Base-by-base conservation (phyloP, 2,113 vertebrate genomes). In the Ciconia maguari region DNA sequence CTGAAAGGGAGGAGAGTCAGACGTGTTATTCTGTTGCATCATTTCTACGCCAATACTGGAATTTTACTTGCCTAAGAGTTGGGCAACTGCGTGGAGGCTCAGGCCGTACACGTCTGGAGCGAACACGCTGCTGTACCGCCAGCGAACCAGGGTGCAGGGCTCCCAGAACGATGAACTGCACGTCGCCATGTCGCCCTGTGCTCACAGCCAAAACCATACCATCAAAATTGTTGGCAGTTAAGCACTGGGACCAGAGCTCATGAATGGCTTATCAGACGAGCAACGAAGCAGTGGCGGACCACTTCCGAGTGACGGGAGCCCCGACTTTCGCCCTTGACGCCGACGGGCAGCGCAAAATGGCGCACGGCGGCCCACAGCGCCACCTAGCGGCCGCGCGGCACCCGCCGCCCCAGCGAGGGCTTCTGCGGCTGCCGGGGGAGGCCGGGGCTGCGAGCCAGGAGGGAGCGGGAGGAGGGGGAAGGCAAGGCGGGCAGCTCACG, bases 181-280 rank as follows among this genome's bases (percentile, higher is more conserved):
- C 22, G 1, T 36, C 22, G 20, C 46, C 3, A 2, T 20, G 1
- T 36, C 22, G 20, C 46, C 3, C 2, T 9, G 2, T 13, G 34
- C 61, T 69, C 62, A 6, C 14, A 34, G 6, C 51, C 51, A 30
- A n/a, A 48, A 12, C 13, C 11, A 4, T 3, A 7, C 36, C 11
- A 7, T 8, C 46, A 16, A 38, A 61, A 19, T 6, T 12, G 20
- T 25, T 4, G 2, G 5, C 4, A 13, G 11, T 1, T 3, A 3
- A 36, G 41, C 9, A 7, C 4, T 5, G 8, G 66, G 13, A 11
- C n/a, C 49, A 9, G n/a, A 21, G n/a, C 49, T 36, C n/a, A 3
- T 1, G 10, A 36, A 27, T 0, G 4, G 77, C 62, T n/a, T 14
- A 1, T 7, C 25, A 1, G 0, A 1, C n/a, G 5, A 9, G 25